Evolutionary conservation across 2,888 invertebrate species (phyloP), one percentile per base, ranked within the genome.

Genomic region (Diachrysia chrysitis): DNA sequence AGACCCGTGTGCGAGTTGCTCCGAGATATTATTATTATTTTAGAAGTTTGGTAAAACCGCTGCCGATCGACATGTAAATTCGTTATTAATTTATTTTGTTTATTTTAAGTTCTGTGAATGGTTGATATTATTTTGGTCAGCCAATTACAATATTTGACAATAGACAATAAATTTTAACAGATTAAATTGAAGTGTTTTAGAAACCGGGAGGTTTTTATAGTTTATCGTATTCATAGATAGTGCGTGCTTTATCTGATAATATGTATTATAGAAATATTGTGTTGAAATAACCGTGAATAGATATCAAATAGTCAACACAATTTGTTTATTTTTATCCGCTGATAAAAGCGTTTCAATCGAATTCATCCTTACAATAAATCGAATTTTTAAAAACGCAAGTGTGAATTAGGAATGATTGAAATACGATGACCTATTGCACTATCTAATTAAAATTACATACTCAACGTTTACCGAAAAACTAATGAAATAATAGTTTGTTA

Each of bases 191-290:
- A 9, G 9, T 32, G 2, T 10, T 32, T 32, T 32, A 16, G 6
- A 46, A 29, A 25, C 37, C 5, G 37, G 32, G 32, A 29, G 32
- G 10, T 10, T 32, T 7, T 32, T 32, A 9, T 32, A 32, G 10
- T 32, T 32, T 9, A 37, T 37, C 12, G n/a, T 7, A 42, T 16
- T n/a, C 42, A 42, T 42, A 42, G 42, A 42, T 42, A 42, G 42
- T n/a, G 42, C 42, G 42, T 37, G 37, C 7, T 42, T 42, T 42
- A 42, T 42, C 42, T n/a, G 42, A 42, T 42, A 42, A 42, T n/a
- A 42, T n/a, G 7, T 32, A 32, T 32, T 32, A 32, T 42, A 42
- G 16, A 42, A 42, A n/a, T n/a, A 42, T 42, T 5, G 42, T 37
- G 16, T 32, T 32, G 37, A 37, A 16, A 37, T 37, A 37, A 16